phyloP scores from a whole-genome alignment of 2,113 vertebrate genomes.

The Serilophus lunatus region DNA sequence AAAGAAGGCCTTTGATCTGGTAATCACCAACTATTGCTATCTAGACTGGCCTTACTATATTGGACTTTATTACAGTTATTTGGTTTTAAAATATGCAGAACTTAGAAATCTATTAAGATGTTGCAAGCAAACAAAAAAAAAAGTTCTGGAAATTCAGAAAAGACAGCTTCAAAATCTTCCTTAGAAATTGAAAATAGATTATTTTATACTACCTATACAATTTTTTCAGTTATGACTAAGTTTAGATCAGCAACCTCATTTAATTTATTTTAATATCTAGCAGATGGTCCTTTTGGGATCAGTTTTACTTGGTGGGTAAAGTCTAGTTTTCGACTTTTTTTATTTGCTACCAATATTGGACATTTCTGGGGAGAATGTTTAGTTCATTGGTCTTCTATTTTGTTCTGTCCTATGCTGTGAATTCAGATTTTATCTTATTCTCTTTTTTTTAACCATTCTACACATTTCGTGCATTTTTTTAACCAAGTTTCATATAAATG shows the following conservation, averaged over 20 bases:
- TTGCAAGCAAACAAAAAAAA: not conserved
- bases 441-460: not conserved
- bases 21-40: slow-evolving; percentile 55
- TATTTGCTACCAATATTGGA: not conserved
- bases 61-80: not conserved
- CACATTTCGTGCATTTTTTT: not conserved
- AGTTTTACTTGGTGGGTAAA: not conserved
- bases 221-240: not conserved
- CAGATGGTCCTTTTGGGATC: not conserved
- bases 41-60: not conserved
- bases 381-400: not conserved
- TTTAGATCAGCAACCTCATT: not conserved
- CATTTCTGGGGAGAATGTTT: not conserved
- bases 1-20: slow-evolving; percentile 64
- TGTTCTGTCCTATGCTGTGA: not conserved
- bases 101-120: not conserved
- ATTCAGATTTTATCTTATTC: not conserved
- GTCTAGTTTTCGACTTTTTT: not conserved
- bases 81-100: not conserved
- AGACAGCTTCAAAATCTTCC: not conserved
- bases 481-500: not conserved
- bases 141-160: not conserved
- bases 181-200: not conserved
- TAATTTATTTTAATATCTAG: not conserved
- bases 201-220: not conserved